Base-by-base conservation (phyloP, 2,888 invertebrate genomes). In the Morinoia aosen region DNA sequence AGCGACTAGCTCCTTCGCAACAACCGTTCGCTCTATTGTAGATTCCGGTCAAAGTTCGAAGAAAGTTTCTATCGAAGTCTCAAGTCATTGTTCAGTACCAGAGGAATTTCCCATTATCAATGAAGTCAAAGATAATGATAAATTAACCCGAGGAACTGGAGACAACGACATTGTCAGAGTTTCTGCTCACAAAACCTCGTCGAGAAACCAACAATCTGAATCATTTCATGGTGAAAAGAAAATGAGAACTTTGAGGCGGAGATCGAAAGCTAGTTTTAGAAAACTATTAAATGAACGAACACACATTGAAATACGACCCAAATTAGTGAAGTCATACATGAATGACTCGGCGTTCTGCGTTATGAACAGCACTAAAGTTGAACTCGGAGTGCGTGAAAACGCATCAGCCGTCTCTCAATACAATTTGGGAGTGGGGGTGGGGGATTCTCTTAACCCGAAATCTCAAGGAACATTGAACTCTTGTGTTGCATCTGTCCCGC, bases 261-360 rank as follows among this genome's bases (percentile, higher is more conserved):
- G 95, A 33, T 95, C 95, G n/a, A 95, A 95, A 56, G 58, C 95
- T 40, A 95, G 95, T 76, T 95, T 95, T 58, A 95, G 95, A 64
- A 95, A 76, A 95, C 40, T 95, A 12, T 33, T 93, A 0, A 57
- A 19, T 48, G 93, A 93, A 93, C 19, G 57, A 57, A 93, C 93
- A 19, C 93, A 93, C 58, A 93, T 93, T 57, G 93, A 93, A 93
- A 57, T 93, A 57, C 56, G 93, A 19, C 93, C 93, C 8, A 93
- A 93, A 93, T 33, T 93, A 57, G 93, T 93, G 1, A 93, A 57
- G 57, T 48, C 57, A 19, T 56, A n/a, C 14, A 57, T 93, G 8
- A 48, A 57, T n/a, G 93, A 93, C 39, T 33, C n/a, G 57, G 57
- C 39, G 48, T 93, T 93, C 19, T 56, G n/a, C 19, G 57, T 93